A percentile compares a stretch with the other conserved stretches of the same genome.
phyloP scores from a whole-genome alignment of 2,797 vertebrate genomes.

The Thamnophis elegans region DNA sequence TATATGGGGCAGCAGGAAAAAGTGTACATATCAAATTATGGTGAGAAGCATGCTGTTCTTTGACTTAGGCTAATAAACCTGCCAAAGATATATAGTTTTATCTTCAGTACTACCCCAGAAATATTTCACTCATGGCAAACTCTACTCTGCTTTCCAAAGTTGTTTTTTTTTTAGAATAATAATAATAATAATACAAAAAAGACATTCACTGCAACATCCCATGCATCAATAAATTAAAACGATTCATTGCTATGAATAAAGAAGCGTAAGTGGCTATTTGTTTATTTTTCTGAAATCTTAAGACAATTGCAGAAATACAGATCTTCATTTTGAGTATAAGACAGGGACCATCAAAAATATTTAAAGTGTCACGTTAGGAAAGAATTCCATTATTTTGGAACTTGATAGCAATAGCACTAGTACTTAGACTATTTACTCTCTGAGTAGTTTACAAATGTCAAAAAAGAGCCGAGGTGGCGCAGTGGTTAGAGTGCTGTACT shows the following conservation, averaged over 20 bases:
- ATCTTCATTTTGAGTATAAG: neutral
- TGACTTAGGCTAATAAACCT: conserved; percentile 26
- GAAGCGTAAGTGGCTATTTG: neutral
- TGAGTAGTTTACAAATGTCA: neutral
- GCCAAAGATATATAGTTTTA: conserved; percentile 16
- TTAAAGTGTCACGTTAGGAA: neutral
- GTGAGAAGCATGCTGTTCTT: conserved; percentile 15
- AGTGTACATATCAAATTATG: conserved; percentile 15
- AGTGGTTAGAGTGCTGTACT: no score
- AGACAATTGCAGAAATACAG: neutral
- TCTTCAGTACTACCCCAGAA: neutral
- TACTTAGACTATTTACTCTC: neutral
- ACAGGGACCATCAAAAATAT: neutral
- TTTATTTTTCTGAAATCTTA: neutral
- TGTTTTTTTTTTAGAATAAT: neutral
- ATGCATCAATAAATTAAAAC: neutral
- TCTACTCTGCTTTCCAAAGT: neutral
- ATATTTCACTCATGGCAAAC: conserved; percentile 13
- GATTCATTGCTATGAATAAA: neutral
- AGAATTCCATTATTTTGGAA: neutral
- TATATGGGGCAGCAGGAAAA: conserved; percentile 30
- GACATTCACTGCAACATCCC: neutral
- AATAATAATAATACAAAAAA: neutral
- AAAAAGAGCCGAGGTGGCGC: no score
- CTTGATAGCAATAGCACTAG: neutral